Conservation (phyloP, 2,797 vertebrate species). For the Podarcis siculus region DNA sequence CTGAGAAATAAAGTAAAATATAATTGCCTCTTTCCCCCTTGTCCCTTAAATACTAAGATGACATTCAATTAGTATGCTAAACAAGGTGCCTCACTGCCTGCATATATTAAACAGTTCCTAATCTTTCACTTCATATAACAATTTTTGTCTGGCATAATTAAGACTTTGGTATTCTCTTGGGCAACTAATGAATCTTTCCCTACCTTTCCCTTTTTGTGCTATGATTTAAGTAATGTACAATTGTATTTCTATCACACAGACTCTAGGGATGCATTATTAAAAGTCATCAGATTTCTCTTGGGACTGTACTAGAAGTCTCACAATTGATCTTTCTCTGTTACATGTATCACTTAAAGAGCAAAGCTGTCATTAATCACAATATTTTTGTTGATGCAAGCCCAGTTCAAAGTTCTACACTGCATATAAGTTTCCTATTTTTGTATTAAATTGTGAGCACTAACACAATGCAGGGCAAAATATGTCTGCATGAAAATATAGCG, state of each 20-base stretch:
- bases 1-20: not conserved
- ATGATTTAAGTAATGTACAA: constrained; percentile 10
- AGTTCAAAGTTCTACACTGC: constrained; percentile 11
- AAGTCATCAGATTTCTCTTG: not conserved
- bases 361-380: constrained; percentile 11
- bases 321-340: not conserved
- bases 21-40: not conserved
- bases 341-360: constrained; percentile 18
- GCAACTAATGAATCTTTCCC: not conserved
- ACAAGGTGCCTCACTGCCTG: constrained; percentile 21
- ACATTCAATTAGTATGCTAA: constrained; percentile 40
- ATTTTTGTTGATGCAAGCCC: not conserved
- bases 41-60: constrained; percentile 33
- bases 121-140: constrained; percentile 27
- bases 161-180: constrained; percentile 38
- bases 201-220: not conserved
- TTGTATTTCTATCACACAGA: constrained; percentile 4
- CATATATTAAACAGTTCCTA: constrained; percentile 34
- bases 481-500: not conserved
- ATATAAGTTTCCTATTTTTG: not conserved
- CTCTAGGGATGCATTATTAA: constrained; percentile 4
- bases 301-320: not conserved
- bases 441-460: not conserved
- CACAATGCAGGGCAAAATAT: not conserved
- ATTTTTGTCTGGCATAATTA: constrained; percentile 41